These are phyloP conservation scores for Eulemur mongoz DNA, from an alignment of 2,797 vertebrate genomes.

Conservation along the genomic window DNA sequence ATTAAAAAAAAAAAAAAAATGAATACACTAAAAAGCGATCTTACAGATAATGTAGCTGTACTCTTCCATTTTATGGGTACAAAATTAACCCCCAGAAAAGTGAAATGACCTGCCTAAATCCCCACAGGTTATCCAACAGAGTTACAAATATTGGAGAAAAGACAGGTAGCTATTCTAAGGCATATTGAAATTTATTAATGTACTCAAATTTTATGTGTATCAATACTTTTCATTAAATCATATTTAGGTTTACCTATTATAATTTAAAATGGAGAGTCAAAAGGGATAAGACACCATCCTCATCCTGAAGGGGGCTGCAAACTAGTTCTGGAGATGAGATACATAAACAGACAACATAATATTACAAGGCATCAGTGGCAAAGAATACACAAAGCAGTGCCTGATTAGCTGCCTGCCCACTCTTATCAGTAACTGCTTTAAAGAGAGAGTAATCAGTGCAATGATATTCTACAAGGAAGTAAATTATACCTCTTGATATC, in stretches of 20 bases:
- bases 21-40: neutral
- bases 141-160: neutral
- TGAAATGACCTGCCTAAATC: neutral
- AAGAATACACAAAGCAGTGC: neutral
- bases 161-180: neutral
- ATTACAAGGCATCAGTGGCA: neutral
- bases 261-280: neutral
- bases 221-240: neutral
- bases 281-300: neutral
- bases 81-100: neutral
- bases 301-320: neutral
- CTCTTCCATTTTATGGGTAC: neutral
- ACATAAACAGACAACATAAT: neutral
- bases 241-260: neutral
- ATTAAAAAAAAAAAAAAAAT: neutral
- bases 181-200: neutral
- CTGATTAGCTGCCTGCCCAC: neutral
- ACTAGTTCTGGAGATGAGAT: neutral
- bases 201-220: neutral
- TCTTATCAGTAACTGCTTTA: neutral
- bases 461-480: neutral
- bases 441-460: neutral
- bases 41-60: neutral
- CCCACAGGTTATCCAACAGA: neutral
- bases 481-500: neutral